Base-by-base conservation (phyloP, 2,113 vertebrate genomes). In the Ia io region DNA sequence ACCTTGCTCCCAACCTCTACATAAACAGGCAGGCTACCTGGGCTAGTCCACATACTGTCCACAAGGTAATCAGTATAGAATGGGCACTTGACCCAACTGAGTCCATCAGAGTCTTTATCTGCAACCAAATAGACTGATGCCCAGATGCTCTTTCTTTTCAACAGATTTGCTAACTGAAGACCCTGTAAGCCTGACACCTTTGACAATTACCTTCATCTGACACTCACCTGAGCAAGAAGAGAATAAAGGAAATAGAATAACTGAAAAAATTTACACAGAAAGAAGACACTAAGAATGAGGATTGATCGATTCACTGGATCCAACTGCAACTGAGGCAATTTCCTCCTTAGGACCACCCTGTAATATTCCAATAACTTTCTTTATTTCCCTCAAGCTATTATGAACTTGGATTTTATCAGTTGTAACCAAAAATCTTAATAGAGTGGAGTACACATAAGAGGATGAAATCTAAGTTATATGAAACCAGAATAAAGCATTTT, bases 401-500 rank as follows among this genome's bases (percentile, higher is more conserved):
- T 56, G 17, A 83, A 82, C 20, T 84, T 40, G 42, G 13, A 56
- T 84, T 78, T 61, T 70, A 10, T 65, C 37, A 80, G 7, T n/a
- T 88, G 17, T 70, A 40, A 47, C 56, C 23, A 63, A 47, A 77
- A 84, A 37, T n/a, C 1, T 59, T 84, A 83, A 56, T 61, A 82
- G 0, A 80, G 28, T 22, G 0, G 22, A 71, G 49, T 51, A 86
- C 28, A 76, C 74, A 82, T 59, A 80, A 70, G 11, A 90, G 3
- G 1, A 73, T 83, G 20, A 95, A 94, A 63, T 53, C 23, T 85
- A 82, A 88, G 32, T 47, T 67, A 82, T 22, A 84, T 47, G 9
- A 18, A 96, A 88, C 88, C 51, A 92, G 84, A 92, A 82, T 73
- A 59, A 79, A 91, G 49, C 70, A 78, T 59, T 90, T 71, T 73